Evolutionary conservation across 1,140 invertebrate genomes (phyloP), one percentile per base, ranked within the genome.

Genomic region (Diorhabda carinulata): DNA sequence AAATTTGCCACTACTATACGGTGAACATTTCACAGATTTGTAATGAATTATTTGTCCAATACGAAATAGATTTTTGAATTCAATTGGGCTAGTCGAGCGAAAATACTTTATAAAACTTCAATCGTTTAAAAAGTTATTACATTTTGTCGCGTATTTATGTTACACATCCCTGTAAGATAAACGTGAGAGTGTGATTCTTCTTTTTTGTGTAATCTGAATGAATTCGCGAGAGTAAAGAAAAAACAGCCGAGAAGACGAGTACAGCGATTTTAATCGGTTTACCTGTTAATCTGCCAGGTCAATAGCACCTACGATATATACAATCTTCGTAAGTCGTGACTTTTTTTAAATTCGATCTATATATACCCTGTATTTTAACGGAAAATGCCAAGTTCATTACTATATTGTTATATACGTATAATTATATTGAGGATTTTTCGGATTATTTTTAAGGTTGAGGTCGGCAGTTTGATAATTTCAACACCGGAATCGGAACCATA

Each of bases 261-360:
- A n/a, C 47, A 52, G 47, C 74, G 76, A 78, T 74, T 76, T 78
- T 77, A 78, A 78, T 78, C 77, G 76, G 76, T 78, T 78, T 78
- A 78, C 77, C 76, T 78, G 77, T 78, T 78, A 78, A 78, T 76
- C 72, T 68, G 61, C 52, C 56, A 73, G 76, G 74, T 76, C 76
- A 76, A 77, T 71, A 76, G 73, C 76, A 76, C 68, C 76, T 67
- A 69, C 68, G 70, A 57, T 67, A 71, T 74, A 69, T 73, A 67
- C 71, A 72, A 71, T 73, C 71, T 71, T 70, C 62, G 63, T 57
- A 52, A 59, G 67, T 76, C 74, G 74, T 76, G 72, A 76, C 74
- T 74, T 76, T 76, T 52, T 72, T 73, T 73, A 68, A 25, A 73
- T 73, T 68, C 64, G 60, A 59, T 65, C 72, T 70, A 68, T 43